Evolutionary conservation across 2,113 vertebrate species (phyloP).

Genomic region (Sakesphorus luctuosus): DNA sequence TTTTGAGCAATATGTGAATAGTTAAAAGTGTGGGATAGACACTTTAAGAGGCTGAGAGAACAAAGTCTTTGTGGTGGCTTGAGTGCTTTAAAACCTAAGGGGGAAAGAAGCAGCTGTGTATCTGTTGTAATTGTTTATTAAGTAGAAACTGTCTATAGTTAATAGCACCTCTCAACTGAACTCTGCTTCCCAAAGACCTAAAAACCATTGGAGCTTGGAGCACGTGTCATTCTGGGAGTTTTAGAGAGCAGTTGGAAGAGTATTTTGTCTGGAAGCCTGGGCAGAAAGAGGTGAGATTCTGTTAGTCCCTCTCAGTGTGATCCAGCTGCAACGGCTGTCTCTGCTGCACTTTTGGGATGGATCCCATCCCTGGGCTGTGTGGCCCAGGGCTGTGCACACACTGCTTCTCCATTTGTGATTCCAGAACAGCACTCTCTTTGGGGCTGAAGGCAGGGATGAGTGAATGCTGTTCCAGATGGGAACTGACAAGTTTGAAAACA

Average conservation of each 20-base stretch:
- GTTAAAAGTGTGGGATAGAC: not conserved
- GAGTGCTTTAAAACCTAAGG: not conserved
- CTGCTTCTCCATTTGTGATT: not conserved
- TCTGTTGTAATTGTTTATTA: not conserved
- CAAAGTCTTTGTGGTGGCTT: not conserved
- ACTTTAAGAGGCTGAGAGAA: not conserved
- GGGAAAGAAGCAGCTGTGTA: not conserved
- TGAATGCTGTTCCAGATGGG: constrained; percentile 50
- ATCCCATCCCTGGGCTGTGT: not conserved
- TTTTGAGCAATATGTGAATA: not conserved
- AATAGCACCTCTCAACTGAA: not conserved
- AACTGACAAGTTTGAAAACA: constrained; percentile 68
- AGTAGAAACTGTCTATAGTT: not conserved
- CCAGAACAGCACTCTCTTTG: not conserved
- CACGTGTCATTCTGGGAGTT: not conserved
- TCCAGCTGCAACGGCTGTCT: not conserved
- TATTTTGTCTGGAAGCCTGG: not conserved
- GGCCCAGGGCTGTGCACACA: not conserved
- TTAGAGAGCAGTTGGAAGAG: not conserved
- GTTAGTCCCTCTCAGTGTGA: not conserved
- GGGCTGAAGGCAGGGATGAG: constrained; percentile 30
- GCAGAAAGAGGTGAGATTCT: not conserved
- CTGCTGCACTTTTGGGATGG: not conserved
- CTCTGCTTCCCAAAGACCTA: not conserved
- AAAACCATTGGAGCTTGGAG: not conserved